Evolutionary conservation across 92 coral and sea anemone species (phyloP).

Genomic region (Zoanthus solanderi): DNA sequence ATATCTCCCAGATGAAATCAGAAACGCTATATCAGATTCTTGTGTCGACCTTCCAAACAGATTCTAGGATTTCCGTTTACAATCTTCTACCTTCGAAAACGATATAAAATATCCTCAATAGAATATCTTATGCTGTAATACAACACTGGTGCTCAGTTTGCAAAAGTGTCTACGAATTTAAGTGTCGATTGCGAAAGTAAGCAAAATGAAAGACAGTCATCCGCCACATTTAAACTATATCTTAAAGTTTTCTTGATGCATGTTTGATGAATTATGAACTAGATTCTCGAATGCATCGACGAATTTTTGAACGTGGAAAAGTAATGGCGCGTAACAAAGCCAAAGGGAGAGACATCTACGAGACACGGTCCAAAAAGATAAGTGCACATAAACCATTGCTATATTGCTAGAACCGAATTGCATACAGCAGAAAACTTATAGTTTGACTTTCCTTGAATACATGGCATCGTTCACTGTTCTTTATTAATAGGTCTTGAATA

Average conservation of each 20-base stretch:
- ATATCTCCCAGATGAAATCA: slow-evolving; percentile 41
- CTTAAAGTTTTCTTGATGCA: not conserved
- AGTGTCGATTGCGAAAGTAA: slow-evolving; percentile 7
- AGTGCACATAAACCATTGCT: not conserved
- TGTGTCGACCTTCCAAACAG: slow-evolving; percentile 53
- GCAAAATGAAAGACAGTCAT: not conserved
- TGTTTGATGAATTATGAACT: not conserved
- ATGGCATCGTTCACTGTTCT: not conserved
- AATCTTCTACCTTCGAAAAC: slow-evolving; percentile 46
- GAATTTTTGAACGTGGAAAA: not conserved
- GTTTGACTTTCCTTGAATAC: not conserved
- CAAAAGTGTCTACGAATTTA: slow-evolving; percentile 37
- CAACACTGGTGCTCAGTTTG: slow-evolving; percentile 43
- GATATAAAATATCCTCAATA: slow-evolving; percentile 49
- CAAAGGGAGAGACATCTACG: not conserved
- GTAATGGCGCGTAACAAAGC: not conserved
- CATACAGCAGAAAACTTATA: not conserved
- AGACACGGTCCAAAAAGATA: slow-evolving; percentile 11
- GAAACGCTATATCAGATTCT: slow-evolving; percentile 54
- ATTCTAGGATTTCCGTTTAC: slow-evolving; percentile 56
- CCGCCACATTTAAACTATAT: not conserved
- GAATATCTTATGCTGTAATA: slow-evolving; percentile 41
- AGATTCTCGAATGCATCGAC: not conserved
- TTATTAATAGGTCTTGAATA: not conserved
- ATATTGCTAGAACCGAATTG: not conserved